Base-by-base conservation (phyloP, 2,797 vertebrate species). In the Dermochelys coriacea region DNA sequence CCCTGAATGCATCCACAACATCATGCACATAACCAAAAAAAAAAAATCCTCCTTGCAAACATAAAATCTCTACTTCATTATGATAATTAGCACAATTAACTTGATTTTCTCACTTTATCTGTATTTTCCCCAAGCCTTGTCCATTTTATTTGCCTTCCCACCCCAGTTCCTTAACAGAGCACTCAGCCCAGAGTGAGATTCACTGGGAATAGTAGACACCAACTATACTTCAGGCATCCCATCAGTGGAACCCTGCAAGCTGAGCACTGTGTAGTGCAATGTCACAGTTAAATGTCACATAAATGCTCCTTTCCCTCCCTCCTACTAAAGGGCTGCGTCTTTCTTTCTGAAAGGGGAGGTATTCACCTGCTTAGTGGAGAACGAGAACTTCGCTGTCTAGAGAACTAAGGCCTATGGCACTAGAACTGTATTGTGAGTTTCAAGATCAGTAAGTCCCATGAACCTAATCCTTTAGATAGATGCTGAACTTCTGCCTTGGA, bases 31-130 rank as follows among this genome's bases (percentile, higher is more conserved):
- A 82, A 90, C 0, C 41, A 93, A 90, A 95, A 85, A 83, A 88
- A 94, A 97, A 64, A 77, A 87, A 96, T 91, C 93, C 94, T 95
- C 95, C 91, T 88, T 93, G 93, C 90, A 93, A 93, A 95, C 74
- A 81, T 64, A 87, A 37, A 88, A 45, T 90, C 88, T 91, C 90
- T 71, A 84, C 84, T 94, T 97, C 94, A 7, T 96, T 89, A 95
- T 86, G 50, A 47, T 87, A 81, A 95, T 96, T 96, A 95, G 91
- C 85, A 91, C 89, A 96, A 93, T 96, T 95, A 75, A 41, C 88
- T 88, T 93, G 89, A 94, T 96, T 86, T 94, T 89, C 83, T 93
- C 93, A 7, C 93, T 93, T 94, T 80, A 5, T 75, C 88, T 86
- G 21, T 64, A 23, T 82, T 94, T 90, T 89, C 93, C 93, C 93